Conservation (phyloP, 2,113 vertebrate genomes). For the Meles meles region DNA sequence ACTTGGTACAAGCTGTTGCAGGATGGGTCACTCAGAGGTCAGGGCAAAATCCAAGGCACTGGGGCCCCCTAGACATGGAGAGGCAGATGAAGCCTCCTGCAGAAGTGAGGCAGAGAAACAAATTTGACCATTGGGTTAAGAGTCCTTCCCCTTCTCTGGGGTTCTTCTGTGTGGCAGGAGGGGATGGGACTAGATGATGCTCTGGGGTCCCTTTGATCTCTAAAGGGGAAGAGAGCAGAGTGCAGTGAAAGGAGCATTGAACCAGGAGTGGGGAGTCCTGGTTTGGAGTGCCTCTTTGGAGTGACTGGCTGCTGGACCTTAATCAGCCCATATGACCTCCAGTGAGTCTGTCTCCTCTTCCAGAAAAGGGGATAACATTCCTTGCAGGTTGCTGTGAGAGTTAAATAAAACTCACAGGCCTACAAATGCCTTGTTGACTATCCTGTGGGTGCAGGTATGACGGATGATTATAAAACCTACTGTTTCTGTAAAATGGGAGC, state of each 20-base stretch:
- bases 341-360: not conserved
- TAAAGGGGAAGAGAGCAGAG: not conserved
- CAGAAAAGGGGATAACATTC: not conserved
- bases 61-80: not conserved
- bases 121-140: not conserved
- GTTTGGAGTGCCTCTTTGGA: not conserved
- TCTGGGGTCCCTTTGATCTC: not conserved
- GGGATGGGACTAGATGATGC: not conserved
- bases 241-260: not conserved
- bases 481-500: not conserved
- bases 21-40: not conserved
- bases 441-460: not conserved
- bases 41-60: not conserved
- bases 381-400: not conserved
- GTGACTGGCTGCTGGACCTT: not conserved
- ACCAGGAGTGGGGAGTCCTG: not conserved
- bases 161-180: not conserved
- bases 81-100: not conserved
- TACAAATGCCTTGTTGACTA: not conserved
- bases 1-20: not conserved
- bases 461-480: not conserved
- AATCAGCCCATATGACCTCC: not conserved
- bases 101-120: not conserved
- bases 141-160: not conserved
- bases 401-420: not conserved